Evolutionary conservation across 2,797 vertebrate genomes (phyloP).

Genomic region (Ficedula albicollis): DNA sequence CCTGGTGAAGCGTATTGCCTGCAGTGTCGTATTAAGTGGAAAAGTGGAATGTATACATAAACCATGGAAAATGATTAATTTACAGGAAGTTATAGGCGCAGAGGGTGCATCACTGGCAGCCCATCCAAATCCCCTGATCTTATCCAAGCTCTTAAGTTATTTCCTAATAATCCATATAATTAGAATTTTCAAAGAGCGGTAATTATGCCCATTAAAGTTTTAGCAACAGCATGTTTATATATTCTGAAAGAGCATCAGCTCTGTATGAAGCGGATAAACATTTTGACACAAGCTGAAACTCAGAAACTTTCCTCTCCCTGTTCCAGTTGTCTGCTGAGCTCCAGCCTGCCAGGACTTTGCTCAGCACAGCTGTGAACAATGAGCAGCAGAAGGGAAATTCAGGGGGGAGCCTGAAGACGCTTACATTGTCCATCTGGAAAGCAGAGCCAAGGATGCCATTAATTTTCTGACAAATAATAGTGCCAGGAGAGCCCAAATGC

Average conservation of each 20-base stretch:
- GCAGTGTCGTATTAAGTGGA: not conserved
- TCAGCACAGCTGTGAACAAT: not conserved
- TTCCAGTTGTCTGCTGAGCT: not conserved
- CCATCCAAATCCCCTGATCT: slow-evolving; percentile 18
- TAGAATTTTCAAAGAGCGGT: not conserved
- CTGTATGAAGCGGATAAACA: not conserved
- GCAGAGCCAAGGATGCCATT: not conserved
- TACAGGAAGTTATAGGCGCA: not conserved
- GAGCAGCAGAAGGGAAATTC: not conserved
- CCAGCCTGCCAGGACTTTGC: not conserved
- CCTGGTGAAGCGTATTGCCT: not conserved
- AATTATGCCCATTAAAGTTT: slow-evolving; percentile 36
- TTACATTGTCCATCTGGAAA: slow-evolving; percentile 10
- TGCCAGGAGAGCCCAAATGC: not conserved
- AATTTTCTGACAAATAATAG: not conserved
- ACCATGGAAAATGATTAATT: not conserved
- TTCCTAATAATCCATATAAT: slow-evolving; percentile 43
- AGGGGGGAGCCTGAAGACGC: not conserved
- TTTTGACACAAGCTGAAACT: not conserved
- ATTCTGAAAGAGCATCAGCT: not conserved
- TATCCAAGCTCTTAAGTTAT: slow-evolving; percentile 28
- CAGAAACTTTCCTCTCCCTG: not conserved
- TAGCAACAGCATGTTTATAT: slow-evolving; percentile 21
- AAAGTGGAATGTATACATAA: slow-evolving; percentile 1
- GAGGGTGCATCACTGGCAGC: slow-evolving; percentile 10